Conservation (phyloP, 2,797 vertebrate genomes). For the Geotria australis region DNA sequence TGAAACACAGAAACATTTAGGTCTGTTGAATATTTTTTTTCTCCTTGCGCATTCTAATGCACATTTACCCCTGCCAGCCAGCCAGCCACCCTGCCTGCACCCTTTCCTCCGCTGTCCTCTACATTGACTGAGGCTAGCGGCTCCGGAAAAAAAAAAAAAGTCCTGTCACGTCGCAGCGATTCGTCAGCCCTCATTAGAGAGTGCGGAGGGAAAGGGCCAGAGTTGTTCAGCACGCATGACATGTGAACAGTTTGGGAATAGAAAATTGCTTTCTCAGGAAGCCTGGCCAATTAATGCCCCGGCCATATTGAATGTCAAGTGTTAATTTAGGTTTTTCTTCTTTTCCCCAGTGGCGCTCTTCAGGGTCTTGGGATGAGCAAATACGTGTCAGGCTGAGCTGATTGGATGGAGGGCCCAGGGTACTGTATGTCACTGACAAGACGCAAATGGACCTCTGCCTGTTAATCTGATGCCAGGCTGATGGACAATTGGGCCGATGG, state of each 20-base stretch:
- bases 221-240: slow-evolving; percentile 50
- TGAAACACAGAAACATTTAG: too few relatives aligned
- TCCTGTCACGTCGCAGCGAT: slow-evolving; percentile 92
- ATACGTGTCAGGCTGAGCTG: slow-evolving; percentile 96
- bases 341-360: slow-evolving; percentile 33
- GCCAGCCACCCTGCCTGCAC: too few relatives aligned
- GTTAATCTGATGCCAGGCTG: slow-evolving; percentile 17
- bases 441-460: slow-evolving; percentile 66
- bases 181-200: slow-evolving; percentile 99
- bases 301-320: slow-evolving; percentile 99
- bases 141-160: slow-evolving; percentile 7
- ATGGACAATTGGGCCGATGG: not conserved
- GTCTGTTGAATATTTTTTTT: too few relatives aligned
- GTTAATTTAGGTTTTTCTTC: slow-evolving; percentile 97
- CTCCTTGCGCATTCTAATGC: too few relatives aligned
- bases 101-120: too few relatives aligned
- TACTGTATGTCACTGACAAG: slow-evolving; percentile 95
- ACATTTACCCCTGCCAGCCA: too few relatives aligned
- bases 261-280: slow-evolving; percentile 99
- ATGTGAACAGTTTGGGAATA: slow-evolving; percentile 91
- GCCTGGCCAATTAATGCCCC: slow-evolving; percentile 98
- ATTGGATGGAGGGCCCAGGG: slow-evolving; percentile 61
- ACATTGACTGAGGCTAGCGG: too few relatives aligned
- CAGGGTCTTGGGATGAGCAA: slow-evolving; percentile 80
- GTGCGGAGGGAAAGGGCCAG: slow-evolving; percentile 48